phyloP scores from a whole-genome alignment of 2,113 vertebrate species.

The Malaclemys terrapin region DNA sequence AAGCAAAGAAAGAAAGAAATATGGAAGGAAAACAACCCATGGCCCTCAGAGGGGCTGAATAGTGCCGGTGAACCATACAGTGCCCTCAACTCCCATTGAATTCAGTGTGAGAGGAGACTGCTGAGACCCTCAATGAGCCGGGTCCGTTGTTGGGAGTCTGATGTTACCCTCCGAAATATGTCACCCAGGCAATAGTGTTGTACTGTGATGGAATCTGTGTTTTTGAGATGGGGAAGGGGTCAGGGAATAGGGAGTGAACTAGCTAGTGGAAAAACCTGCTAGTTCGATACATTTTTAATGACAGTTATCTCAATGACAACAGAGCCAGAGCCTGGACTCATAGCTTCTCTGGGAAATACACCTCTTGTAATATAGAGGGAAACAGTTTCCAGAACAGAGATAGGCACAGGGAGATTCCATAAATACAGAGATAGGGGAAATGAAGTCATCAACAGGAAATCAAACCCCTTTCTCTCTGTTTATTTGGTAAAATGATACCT shows the following conservation, averaged over 20 bases:
- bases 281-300: not conserved
- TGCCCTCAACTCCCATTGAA: rapidly evolving
- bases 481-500: not conserved
- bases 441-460: not conserved
- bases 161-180: not conserved
- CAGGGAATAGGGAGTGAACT: not conserved
- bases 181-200: rapidly evolving
- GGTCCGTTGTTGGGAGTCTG: not conserved
- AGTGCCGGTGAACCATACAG: not conserved
- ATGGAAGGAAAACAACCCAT: not conserved
- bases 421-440: not conserved
- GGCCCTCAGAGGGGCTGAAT: not conserved
- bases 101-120: too few species aligned
- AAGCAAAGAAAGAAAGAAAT: not conserved
- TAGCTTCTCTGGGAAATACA: rapidly evolving
- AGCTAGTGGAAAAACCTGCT: not conserved
- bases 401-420: not conserved
- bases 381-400: not conserved
- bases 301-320: rapidly evolving
- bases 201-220: rapidly evolving
- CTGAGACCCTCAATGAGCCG: not conserved
- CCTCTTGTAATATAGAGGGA: not conserved
- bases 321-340: not conserved
- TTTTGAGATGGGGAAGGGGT: not conserved
- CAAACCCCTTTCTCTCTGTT: not conserved